Conservation (phyloP, 2,797 vertebrate genomes). For the Halcyon badia region DNA sequence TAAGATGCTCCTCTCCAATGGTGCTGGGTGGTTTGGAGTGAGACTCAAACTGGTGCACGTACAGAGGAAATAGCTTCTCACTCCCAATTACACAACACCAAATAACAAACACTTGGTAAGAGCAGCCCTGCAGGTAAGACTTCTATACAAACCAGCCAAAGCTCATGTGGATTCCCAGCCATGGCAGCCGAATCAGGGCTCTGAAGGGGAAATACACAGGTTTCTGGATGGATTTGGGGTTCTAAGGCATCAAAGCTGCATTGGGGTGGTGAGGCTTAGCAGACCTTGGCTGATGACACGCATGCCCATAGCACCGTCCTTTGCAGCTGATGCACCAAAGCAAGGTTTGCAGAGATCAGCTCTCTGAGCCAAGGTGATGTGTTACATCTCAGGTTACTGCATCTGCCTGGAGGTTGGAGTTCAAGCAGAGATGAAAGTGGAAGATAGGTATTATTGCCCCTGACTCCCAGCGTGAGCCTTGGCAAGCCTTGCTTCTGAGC, state of each 20-base stretch:
- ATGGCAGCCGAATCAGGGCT: not conserved
- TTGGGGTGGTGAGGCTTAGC: not conserved
- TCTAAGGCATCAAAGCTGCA: not conserved
- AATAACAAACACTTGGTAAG: not conserved
- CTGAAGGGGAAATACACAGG: not conserved
- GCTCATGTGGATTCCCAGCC: not conserved
- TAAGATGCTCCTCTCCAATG: not conserved
- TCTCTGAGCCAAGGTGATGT: not conserved
- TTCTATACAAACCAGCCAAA: not conserved
- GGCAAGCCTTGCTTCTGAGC: not conserved
- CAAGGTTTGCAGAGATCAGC: slow-evolving; percentile 35
- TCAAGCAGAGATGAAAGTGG: slow-evolving; percentile 36
- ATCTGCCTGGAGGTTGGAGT: slow-evolving; percentile 34
- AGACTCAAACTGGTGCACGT: not conserved
- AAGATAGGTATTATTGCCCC: not conserved
- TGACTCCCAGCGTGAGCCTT: not conserved
- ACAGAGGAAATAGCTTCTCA: slow-evolving; percentile 8
- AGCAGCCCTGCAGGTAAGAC: slow-evolving; percentile 2
- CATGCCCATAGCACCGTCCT: not conserved
- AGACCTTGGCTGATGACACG: not conserved
- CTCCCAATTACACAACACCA: not conserved
- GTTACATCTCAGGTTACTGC: not conserved
- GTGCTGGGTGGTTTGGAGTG: fast-evolving
- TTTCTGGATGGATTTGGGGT: not conserved
- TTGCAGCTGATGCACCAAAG: not conserved